These are phyloP conservation scores for Malacosoma neustria DNA, from an alignment of 2,888 invertebrate genomes.

Conservation along the genomic window DNA sequence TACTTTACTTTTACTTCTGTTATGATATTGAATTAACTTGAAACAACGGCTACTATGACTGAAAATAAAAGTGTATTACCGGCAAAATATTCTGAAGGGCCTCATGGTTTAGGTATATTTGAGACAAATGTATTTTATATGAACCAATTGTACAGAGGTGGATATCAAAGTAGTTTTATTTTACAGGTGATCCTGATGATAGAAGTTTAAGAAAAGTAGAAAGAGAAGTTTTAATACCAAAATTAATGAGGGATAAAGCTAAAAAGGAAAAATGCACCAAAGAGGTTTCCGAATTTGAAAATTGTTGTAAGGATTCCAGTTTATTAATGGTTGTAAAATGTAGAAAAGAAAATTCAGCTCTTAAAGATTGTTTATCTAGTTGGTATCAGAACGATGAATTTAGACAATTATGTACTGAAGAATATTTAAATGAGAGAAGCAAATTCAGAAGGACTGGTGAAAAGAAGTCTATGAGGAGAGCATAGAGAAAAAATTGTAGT, in stretches of 20 bases:
- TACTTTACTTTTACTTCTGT: too few relatives aligned
- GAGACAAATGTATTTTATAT: too few relatives aligned
- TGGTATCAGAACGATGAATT: conserved; percentile 90
- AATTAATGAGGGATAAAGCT: conserved; percentile 89
- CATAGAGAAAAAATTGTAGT: conserved; percentile 22
- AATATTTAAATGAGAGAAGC: conserved; percentile 87
- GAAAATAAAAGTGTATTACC: conserved; percentile 50
- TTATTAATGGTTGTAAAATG: conserved; percentile 85
- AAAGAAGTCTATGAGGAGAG: conserved; percentile 69
- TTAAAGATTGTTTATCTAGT: conserved; percentile 80
- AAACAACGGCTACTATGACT: conserved; percentile 13
- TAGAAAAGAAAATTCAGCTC: conserved; percentile 78
- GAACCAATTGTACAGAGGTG: too few relatives aligned
- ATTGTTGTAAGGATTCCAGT: conserved; percentile 82
- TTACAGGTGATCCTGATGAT: conserved; percentile 90
- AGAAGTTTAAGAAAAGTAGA: conserved; percentile 90
- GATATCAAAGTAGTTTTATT: too few relatives aligned
- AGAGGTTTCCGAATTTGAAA: conserved; percentile 81
- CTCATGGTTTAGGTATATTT: conserved; percentile 70
- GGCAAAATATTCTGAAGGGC: conserved; percentile 59
- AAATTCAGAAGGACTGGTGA: conserved; percentile 89
- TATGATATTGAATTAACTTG: too few relatives aligned
- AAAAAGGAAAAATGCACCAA: conserved; percentile 84
- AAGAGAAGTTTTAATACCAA: conserved; percentile 89
- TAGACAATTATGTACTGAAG: conserved; percentile 80